phyloP scores from a whole-genome alignment of 2,888 invertebrate species.

The Notodonta ziczac region DNA sequence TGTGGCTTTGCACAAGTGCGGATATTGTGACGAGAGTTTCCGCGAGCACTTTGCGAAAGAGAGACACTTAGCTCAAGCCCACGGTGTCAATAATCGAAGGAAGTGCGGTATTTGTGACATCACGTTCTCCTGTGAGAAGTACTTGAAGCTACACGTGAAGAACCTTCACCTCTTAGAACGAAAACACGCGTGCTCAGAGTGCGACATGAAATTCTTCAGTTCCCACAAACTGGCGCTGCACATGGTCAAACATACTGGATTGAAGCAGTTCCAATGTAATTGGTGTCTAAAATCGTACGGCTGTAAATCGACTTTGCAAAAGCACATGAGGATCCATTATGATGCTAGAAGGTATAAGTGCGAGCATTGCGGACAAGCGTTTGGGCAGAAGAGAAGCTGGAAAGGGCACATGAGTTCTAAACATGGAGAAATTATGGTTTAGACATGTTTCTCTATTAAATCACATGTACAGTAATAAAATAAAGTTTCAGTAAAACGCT shows the following conservation, averaged over 20 bases:
- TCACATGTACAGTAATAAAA: too few species aligned
- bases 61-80: background rate
- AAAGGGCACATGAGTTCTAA: slow-evolving; percentile 24
- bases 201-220: slow-evolving; percentile 53
- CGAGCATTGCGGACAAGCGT: slow-evolving; percentile 24
- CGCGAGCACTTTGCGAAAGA: background rate
- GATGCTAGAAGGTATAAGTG: slow-evolving; percentile 37
- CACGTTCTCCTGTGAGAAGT: slow-evolving; percentile 15
- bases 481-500: too few species aligned
- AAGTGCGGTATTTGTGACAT: slow-evolving; percentile 28
- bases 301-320: slow-evolving; percentile 34
- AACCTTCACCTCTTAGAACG: slow-evolving; percentile 43
- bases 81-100: background rate
- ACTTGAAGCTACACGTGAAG: slow-evolving; percentile 19
- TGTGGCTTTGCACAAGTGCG: background rate
- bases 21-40: slow-evolving; percentile 2
- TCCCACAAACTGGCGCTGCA: background rate
- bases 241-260: slow-evolving; percentile 57
- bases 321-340: slow-evolving; percentile 43
- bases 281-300: slow-evolving; percentile 53
- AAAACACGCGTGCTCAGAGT: slow-evolving; percentile 55
- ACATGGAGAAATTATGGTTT: slow-evolving; percentile 6
- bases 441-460: background rate
- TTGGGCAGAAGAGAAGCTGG: slow-evolving; percentile 33
- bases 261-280: slow-evolving; percentile 56